These are phyloP conservation scores for Nebria ingens DNA, from an alignment of 1,140 invertebrate genomes.

Conservation along the genomic window DNA sequence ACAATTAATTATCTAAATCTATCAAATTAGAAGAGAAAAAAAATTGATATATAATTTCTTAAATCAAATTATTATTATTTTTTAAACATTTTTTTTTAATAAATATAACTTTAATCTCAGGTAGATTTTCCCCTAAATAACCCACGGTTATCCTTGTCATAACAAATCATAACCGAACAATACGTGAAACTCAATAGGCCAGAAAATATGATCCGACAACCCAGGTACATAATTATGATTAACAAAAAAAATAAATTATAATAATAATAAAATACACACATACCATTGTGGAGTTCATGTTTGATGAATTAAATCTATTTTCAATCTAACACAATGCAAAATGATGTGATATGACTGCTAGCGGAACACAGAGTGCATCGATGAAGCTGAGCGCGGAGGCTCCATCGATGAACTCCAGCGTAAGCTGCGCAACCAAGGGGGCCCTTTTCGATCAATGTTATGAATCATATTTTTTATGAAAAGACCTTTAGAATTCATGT, in stretches of 20 bases:
- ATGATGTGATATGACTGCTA: background rate
- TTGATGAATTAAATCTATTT: background rate
- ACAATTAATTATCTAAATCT: too few relatives aligned
- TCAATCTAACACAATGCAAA: background rate
- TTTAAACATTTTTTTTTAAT: too few relatives aligned
- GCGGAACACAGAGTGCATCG: background rate
- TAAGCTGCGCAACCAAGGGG: background rate
- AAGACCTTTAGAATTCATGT: too few relatives aligned
- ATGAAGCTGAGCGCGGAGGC: background rate
- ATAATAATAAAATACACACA: too few relatives aligned
- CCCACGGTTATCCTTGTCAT: background rate
- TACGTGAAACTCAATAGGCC: background rate
- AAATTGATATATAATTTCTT: too few relatives aligned
- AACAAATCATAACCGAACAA: slow-evolving; percentile 3
- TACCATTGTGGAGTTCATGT: slow-evolving; percentile 3
- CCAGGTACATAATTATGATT: background rate
- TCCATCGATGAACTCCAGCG: background rate
- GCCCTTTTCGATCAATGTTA: slow-evolving; percentile 7
- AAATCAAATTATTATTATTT: too few relatives aligned
- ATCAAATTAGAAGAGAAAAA: too few relatives aligned
- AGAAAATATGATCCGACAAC: background rate
- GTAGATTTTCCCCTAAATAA: too few relatives aligned
- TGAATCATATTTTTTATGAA: background rate
- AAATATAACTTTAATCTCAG: too few relatives aligned
- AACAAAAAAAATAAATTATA: background rate